Conservation (phyloP, 23 tunicate species). For the Botrylloides violaceus region DNA sequence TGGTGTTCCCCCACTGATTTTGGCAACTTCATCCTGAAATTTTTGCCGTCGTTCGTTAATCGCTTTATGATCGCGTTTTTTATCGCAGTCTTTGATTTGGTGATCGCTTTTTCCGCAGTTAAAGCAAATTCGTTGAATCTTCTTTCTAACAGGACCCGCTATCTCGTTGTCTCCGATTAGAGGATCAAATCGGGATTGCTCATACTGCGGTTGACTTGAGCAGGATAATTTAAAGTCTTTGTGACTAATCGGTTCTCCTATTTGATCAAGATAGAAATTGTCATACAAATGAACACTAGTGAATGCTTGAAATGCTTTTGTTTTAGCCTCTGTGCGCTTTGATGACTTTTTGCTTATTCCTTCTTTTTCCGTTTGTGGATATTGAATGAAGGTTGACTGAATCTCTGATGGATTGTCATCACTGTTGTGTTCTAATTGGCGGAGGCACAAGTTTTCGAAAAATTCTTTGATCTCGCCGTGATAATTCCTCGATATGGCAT, state of each 20-base stretch:
- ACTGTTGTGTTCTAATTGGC: neutral
- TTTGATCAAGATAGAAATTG: slow-evolving; percentile 63
- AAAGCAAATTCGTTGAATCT: slow-evolving; percentile 46
- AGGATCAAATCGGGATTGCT: neutral
- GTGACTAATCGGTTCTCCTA: slow-evolving; percentile 44
- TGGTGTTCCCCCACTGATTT: slow-evolving; percentile 23
- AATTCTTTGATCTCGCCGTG: slow-evolving; percentile 36
- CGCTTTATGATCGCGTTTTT: slow-evolving; percentile 28
- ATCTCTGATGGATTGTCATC: neutral
- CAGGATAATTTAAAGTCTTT: neutral
- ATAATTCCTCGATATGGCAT: slow-evolving; percentile 36
- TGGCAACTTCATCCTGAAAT: slow-evolving; percentile 32
- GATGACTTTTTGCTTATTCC: neutral
- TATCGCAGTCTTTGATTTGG: slow-evolving; percentile 78
- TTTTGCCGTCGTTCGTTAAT: slow-evolving; percentile 53
- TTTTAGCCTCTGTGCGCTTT: slow-evolving; percentile 7
- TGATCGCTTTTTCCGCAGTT: slow-evolving; percentile 82
- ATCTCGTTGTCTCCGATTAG: neutral
- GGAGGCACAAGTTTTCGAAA: slow-evolving; percentile 16
- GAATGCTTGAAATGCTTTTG: slow-evolving; percentile 21
- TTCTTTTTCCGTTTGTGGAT: neutral
- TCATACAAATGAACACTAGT: slow-evolving; percentile 6
- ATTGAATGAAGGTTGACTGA: slow-evolving; percentile 20
- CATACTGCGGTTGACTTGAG: neutral
- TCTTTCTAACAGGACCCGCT: neutral